Evolutionary conservation across 2,113 vertebrate genomes (phyloP).

Genomic region (Megaleporinus macrocephalus): DNA sequence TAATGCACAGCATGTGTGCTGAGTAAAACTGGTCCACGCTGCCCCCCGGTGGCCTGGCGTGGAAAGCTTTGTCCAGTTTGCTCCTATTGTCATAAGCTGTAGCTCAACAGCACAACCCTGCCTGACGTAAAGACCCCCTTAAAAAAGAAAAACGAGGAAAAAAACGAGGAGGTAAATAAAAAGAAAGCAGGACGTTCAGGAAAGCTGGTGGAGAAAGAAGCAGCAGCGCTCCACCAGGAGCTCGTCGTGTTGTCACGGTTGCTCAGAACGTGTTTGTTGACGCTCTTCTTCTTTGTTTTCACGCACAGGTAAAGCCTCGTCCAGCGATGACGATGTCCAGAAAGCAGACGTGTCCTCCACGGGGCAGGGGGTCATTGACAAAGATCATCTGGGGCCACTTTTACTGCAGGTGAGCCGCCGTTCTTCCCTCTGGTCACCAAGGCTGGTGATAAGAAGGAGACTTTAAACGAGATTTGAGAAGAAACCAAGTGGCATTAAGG

Average conservation of each 20-base stretch:
- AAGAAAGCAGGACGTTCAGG: too few relatives aligned
- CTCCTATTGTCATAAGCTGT: too few relatives aligned
- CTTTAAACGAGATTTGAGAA: too few relatives aligned
- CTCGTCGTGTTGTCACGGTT: too few relatives aligned
- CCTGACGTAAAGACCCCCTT: too few relatives aligned
- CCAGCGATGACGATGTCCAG: conserved; percentile 94
- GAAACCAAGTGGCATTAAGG: too few relatives aligned
- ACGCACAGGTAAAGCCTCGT: conserved; percentile 86
- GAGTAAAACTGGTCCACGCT: conserved; percentile 35
- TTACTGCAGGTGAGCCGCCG: conserved; percentile 87
- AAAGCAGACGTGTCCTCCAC: conserved; percentile 98
- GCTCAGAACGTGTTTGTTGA: background rate
- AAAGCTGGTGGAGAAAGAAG: too few relatives aligned
- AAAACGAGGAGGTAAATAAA: too few relatives aligned
- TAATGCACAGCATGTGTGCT: background rate
- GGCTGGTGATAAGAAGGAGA: background rate
- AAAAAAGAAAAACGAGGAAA: too few relatives aligned
- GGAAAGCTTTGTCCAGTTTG: background rate
- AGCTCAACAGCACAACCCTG: too few relatives aligned
- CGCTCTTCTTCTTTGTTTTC: background rate
- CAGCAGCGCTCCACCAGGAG: too few relatives aligned
- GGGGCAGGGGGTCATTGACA: conserved; percentile 97
- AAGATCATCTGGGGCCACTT: conserved; percentile 95
- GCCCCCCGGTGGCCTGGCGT: conserved; percentile 70
- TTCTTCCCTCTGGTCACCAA: too few relatives aligned